Conservation (phyloP, 2,888 invertebrate genomes). For the Habrosyne pyritoides region DNA sequence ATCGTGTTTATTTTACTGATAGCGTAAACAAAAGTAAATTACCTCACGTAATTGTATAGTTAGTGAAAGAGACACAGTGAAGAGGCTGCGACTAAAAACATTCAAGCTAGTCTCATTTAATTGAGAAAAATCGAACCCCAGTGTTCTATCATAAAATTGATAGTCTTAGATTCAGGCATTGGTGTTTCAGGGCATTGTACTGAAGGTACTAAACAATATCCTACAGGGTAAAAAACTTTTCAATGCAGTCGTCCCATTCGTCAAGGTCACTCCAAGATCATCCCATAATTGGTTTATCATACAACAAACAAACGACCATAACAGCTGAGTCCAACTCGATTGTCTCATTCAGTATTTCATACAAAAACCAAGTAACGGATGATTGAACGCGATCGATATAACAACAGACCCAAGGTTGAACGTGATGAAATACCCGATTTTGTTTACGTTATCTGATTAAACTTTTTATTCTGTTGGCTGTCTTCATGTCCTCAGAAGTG, state of each 20-base stretch:
- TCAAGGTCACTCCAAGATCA: background rate
- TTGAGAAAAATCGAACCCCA: too few relatives aligned
- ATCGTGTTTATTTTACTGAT: too few relatives aligned
- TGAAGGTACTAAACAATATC: too few relatives aligned
- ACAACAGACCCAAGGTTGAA: slow-evolving; percentile 4
- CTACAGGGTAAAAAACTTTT: background rate
- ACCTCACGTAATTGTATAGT: too few relatives aligned
- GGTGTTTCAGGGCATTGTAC: too few relatives aligned
- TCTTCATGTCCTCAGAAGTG: background rate
- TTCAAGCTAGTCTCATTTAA: too few relatives aligned
- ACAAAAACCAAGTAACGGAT: slow-evolving; percentile 12
- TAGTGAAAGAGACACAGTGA: too few relatives aligned
- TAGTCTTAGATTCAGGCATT: too few relatives aligned
- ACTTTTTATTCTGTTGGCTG: background rate
- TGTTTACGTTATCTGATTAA: background rate
- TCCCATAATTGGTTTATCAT: background rate
- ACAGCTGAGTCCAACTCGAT: slow-evolving; percentile 4
- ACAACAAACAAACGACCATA: background rate
- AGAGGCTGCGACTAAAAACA: too few relatives aligned
- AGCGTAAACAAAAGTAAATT: too few relatives aligned
- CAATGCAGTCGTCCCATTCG: background rate
- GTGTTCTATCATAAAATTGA: too few relatives aligned
- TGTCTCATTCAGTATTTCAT: slow-evolving; percentile 25
- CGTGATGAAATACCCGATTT: slow-evolving; percentile 1
- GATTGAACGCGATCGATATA: background rate